Conservation (phyloP, 2,113 vertebrate species). For the Egretta garzetta region DNA sequence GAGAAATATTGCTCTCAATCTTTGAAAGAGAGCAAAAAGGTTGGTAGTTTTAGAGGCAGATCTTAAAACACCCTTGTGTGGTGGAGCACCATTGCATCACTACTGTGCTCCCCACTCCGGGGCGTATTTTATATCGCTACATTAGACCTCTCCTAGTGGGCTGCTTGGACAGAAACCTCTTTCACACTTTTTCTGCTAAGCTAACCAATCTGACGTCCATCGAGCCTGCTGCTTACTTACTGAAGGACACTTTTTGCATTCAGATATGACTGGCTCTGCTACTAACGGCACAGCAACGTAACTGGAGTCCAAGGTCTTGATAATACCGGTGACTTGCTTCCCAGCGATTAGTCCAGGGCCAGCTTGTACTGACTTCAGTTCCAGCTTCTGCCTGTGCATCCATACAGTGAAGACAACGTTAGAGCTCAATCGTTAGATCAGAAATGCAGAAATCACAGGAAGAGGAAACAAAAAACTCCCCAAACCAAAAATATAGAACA, state of each 20-base stretch:
- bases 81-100: not conserved
- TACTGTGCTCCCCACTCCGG: fast-evolving
- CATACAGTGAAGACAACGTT: slow-evolving; percentile 2
- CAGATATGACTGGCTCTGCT: slow-evolving; percentile 77
- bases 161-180: not conserved
- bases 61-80: not conserved
- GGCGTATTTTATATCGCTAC: not conserved
- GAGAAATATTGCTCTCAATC: not conserved
- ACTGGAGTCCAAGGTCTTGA: slow-evolving; percentile 85
- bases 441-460: not conserved
- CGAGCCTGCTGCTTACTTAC: slow-evolving; percentile 75
- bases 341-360: slow-evolving; percentile 82
- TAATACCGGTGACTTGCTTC: slow-evolving; percentile 78
- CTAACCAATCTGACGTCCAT: not conserved
- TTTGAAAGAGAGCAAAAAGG: not conserved
- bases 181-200: not conserved
- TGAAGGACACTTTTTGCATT: slow-evolving; percentile 85
- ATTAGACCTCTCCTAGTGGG: not conserved
- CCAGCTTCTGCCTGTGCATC: slow-evolving; percentile 84
- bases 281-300: slow-evolving; percentile 82
- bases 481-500: not conserved
- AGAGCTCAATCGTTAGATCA: not conserved
- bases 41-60: not conserved
- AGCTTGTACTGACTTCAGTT: slow-evolving; percentile 77
- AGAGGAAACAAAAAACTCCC: not conserved